A percentile compares a stretch with the other conserved stretches of the same genome.
Conservation (phyloP, 2,113 vertebrate species). For the Phrynosoma blainvillii region DNA sequence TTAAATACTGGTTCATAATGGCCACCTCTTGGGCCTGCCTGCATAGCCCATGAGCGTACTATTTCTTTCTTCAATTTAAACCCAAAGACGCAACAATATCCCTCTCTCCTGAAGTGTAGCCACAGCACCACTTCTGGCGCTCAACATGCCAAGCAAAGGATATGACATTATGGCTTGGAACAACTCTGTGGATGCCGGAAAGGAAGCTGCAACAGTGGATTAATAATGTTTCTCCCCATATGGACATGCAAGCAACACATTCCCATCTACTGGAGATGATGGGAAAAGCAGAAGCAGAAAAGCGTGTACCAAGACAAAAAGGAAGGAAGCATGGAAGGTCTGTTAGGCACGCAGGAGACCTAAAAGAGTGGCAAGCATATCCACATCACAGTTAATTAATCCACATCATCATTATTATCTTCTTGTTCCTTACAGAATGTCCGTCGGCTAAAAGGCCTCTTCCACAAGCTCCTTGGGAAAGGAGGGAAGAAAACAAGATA, state of each 20-base stretch:
- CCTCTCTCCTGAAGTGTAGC: neutral
- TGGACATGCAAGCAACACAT: accelerated
- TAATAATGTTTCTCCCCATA: constrained; percentile 18
- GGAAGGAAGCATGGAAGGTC: neutral
- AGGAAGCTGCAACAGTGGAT: neutral
- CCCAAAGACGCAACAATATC: neutral
- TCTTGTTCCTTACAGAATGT: neutral
- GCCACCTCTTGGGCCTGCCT: no score
- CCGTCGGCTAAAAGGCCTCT: neutral
- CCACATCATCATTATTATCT: neutral
- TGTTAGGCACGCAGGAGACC: neutral
- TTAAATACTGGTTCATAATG: no score
- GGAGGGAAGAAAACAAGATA: neutral
- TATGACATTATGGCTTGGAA: constrained; percentile 23
- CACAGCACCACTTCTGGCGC: neutral
- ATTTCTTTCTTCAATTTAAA: no score
- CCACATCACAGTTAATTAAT: neutral
- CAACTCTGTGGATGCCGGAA: constrained; percentile 2
- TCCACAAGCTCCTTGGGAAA: neutral
- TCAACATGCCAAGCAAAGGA: neutral
- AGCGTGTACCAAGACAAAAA: neutral
- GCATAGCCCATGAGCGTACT: no score
- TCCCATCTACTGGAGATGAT: neutral
- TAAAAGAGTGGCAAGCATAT: neutral
- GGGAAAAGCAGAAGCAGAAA: neutral